phyloP scores from a whole-genome alignment of 2,888 invertebrate species.

The Campopleginae sp. region DNA sequence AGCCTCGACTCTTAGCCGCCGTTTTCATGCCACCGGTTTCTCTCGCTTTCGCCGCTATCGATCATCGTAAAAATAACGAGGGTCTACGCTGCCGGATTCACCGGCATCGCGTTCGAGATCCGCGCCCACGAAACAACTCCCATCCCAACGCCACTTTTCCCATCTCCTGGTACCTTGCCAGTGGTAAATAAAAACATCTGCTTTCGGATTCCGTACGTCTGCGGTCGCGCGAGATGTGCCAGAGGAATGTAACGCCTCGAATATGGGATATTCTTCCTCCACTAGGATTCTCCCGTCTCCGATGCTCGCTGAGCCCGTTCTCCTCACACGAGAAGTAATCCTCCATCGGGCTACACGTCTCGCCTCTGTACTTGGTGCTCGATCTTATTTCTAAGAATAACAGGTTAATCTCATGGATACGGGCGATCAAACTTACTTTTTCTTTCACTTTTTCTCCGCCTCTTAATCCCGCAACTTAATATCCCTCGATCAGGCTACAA shows the following conservation, averaged over 20 bases:
- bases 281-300: constrained; percentile 76
- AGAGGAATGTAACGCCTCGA: constrained; percentile 22
- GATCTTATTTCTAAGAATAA: constrained; percentile 70
- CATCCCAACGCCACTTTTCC: constrained; percentile 54
- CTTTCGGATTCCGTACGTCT: constrained; percentile 77
- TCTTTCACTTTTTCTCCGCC: constrained; percentile 68
- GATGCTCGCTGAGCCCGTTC: constrained; percentile 75
- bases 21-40: constrained; percentile 48
- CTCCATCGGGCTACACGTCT: constrained; percentile 36
- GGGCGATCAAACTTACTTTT: constrained; percentile 60
- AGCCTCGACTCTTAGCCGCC: constrained; percentile 52
- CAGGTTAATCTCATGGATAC: constrained; percentile 78
- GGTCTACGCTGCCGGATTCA: constrained; percentile 62
- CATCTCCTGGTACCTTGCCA: constrained; percentile 15
- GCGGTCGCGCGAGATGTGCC: constrained; percentile 58
- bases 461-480: constrained; percentile 79
- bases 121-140: constrained; percentile 48
- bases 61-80: constrained; percentile 73
- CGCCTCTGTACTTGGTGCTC: constrained; percentile 14
- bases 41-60: constrained; percentile 64
- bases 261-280: constrained; percentile 39
- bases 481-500: constrained; percentile 69
- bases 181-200: constrained; percentile 80
- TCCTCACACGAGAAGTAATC: constrained; percentile 42
- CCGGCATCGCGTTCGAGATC: constrained; percentile 46